A percentile compares a stretch with the other conserved stretches of the same genome.
These are phyloP conservation scores for Bufotes viridis DNA, from an alignment of 2,797 vertebrate species.

Conservation along the genomic window DNA sequence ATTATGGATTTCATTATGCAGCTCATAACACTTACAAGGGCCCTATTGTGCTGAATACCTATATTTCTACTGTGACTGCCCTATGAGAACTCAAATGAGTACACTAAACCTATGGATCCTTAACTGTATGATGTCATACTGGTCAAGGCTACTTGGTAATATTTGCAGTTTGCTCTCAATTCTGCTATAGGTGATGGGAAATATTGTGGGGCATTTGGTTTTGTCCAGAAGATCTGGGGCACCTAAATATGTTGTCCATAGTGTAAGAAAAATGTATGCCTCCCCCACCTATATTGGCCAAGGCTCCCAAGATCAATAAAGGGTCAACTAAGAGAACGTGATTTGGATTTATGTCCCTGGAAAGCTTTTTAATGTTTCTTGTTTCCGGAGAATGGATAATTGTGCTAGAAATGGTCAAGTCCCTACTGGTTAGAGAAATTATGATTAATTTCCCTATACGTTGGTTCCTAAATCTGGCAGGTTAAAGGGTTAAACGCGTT, in stretches of 20 bases:
- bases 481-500: background rate
- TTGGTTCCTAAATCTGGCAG: background rate
- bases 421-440: background rate
- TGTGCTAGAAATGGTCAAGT: background rate
- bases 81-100: too few species aligned
- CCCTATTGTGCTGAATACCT: background rate
- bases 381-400: background rate
- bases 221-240: background rate
- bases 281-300: background rate
- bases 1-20: background rate
- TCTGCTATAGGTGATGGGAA: too few species aligned
- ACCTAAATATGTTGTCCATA: background rate
- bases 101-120: too few species aligned
- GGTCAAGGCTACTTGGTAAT: too few species aligned
- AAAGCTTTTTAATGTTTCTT: background rate
- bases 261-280: background rate
- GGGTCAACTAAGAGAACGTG: background rate
- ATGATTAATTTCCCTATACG: background rate
- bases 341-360: background rate
- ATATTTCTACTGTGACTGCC: background rate
- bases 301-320: background rate
- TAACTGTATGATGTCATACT: too few species aligned
- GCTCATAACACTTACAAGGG: background rate
- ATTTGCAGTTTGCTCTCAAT: too few species aligned
- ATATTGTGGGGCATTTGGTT: background rate